Percentiles rank a stretch among this genome's conserved stretches.
Conservation (phyloP, 2,888 invertebrate genomes). For the Nyleta sp. region DNA sequence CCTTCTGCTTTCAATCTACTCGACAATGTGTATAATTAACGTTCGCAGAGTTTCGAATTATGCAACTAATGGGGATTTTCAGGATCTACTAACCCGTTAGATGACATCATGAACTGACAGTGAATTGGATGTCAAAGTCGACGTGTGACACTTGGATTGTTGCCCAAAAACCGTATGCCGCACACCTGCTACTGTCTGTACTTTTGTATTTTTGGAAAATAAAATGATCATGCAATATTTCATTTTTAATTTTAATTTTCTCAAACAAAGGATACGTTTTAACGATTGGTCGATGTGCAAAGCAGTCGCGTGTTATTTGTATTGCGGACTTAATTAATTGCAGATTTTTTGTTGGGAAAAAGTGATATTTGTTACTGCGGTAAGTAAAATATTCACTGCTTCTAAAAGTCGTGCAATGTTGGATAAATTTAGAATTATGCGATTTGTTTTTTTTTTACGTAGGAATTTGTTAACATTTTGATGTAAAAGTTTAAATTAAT, state of each 20-base stretch:
- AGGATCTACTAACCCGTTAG: slow-evolving; percentile 78
- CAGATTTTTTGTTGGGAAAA: too few species aligned
- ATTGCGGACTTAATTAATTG: too few species aligned
- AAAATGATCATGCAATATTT: slow-evolving; percentile 65
- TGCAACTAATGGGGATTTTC: slow-evolving; percentile 78
- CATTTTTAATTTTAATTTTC: slow-evolving; percentile 64
- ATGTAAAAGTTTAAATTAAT: too few species aligned
- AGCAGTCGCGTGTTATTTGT: too few species aligned
- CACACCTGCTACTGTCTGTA: slow-evolving; percentile 64
- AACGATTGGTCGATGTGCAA: too few species aligned
- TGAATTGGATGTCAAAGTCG: slow-evolving; percentile 70
- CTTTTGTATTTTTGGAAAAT: slow-evolving; percentile 74
- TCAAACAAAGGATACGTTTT: too few species aligned
- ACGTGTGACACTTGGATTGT: slow-evolving; percentile 62
- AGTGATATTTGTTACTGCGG: too few species aligned
- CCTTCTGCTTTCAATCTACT: slow-evolving; percentile 35
- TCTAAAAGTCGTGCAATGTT: too few species aligned
- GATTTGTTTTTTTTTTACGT: too few species aligned
- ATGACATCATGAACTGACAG: slow-evolving; percentile 74
- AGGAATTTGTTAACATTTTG: too few species aligned
- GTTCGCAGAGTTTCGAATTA: slow-evolving; percentile 68
- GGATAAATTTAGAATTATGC: too few species aligned
- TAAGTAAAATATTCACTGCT: too few species aligned
- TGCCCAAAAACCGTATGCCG: slow-evolving; percentile 50
- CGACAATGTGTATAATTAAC: slow-evolving; percentile 33